phyloP scores from a whole-genome alignment of 2,797 vertebrate species.

The Lagocephalus sceleratus region DNA sequence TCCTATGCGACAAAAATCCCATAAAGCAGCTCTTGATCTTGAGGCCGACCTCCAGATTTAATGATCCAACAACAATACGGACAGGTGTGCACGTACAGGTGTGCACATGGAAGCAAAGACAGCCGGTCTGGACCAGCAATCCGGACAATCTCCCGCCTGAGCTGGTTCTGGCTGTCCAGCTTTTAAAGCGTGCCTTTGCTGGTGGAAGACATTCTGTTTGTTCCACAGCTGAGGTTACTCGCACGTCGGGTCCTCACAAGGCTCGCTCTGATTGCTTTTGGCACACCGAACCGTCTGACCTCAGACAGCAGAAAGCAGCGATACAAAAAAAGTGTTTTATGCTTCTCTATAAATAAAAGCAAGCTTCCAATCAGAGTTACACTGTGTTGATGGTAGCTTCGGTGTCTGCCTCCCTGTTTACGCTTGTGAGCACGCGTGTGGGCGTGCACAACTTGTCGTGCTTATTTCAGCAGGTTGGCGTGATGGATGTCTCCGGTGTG shows the following conservation, averaged over 20 bases:
- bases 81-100: constrained; percentile 4
- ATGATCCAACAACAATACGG: constrained; percentile 34
- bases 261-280: constrained; percentile 46
- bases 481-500: constrained; percentile 40
- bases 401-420: constrained; percentile 22
- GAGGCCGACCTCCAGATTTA: constrained; percentile 36
- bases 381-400: constrained; percentile 6
- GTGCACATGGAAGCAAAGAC: constrained; percentile 8
- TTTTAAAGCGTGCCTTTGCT: constrained; percentile 63
- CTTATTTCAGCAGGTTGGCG: constrained; percentile 17
- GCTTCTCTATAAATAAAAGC: constrained; percentile 37
- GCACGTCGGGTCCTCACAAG: constrained; percentile 57
- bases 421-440: constrained; percentile 5
- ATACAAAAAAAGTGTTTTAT: constrained; percentile 26
- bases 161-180: constrained; percentile 38
- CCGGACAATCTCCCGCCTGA: constrained; percentile 22
- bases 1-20: neutral
- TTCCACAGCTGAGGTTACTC: constrained; percentile 58
- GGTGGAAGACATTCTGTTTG: constrained; percentile 65
- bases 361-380: constrained; percentile 46
- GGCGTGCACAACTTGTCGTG: constrained; percentile 15
- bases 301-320: constrained; percentile 39
- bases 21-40: constrained; percentile 39
- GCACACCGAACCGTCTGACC: constrained; percentile 37
- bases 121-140: constrained; percentile 17